A percentile compares a stretch with the other conserved stretches of the same genome.
Conservation (phyloP, 2,888 invertebrate species). For the Lasioglossum vierecki region DNA sequence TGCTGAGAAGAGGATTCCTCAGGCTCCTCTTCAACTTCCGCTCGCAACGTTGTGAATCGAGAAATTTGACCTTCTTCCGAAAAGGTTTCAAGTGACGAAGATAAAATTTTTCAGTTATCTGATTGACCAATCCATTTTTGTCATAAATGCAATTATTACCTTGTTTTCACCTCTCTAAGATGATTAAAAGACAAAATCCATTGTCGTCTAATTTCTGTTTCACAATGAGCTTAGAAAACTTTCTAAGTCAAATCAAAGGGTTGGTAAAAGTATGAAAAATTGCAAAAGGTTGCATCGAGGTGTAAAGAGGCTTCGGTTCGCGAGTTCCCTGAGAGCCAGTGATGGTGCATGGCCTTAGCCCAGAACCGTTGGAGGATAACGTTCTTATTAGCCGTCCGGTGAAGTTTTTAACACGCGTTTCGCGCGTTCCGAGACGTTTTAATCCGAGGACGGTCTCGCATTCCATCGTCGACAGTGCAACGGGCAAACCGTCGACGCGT, state of each 20-base stretch:
- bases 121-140: too few species aligned
- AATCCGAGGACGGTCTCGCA: slow-evolving; percentile 20
- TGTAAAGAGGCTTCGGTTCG: neutral
- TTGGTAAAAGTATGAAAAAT: neutral
- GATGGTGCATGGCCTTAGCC: neutral
- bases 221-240: neutral
- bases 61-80: too few species aligned
- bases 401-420: neutral
- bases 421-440: slow-evolving; percentile 24
- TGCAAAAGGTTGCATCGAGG: neutral
- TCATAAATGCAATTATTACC: too few species aligned
- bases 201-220: neutral
- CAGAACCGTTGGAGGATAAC: slow-evolving; percentile 1
- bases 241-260: too few species aligned
- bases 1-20: neutral
- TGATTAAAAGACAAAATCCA: neutral
- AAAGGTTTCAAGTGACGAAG: too few species aligned
- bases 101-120: too few species aligned
- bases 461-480: slow-evolving; percentile 17
- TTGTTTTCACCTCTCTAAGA: too few species aligned
- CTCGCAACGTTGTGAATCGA: neutral
- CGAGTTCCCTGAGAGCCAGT: neutral
- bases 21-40: neutral
- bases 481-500: slow-evolving; percentile 24
- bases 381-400: neutral